A percentile compares a stretch with the other conserved stretches of the same genome.
phyloP scores from a whole-genome alignment of 1,140 invertebrate genomes.

The Caenorhabditis remanei region DNA sequence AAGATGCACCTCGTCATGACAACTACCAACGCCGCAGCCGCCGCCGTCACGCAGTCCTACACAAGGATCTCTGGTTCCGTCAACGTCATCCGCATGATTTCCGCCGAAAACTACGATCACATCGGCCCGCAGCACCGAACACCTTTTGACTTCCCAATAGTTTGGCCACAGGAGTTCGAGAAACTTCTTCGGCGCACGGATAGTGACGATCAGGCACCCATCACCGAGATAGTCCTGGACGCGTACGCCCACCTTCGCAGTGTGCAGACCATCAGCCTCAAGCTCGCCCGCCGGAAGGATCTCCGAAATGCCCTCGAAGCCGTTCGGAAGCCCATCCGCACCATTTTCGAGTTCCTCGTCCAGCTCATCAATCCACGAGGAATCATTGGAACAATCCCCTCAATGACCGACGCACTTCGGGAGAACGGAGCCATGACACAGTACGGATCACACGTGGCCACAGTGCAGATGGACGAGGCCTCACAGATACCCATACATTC shows the following conservation, averaged over 20 bases:
- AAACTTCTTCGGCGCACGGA: neutral
- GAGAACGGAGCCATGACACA: neutral
- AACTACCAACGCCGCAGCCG: too few species aligned
- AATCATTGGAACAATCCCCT: neutral
- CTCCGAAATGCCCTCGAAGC: too few species aligned
- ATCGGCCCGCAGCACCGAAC: neutral
- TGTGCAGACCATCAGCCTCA: too few species aligned
- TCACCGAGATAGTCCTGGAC: too few species aligned
- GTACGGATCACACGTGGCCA: neutral
- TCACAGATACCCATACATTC: neutral
- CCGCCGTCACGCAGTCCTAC: too few species aligned
- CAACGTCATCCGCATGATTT: too few species aligned
- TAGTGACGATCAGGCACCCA: neutral
- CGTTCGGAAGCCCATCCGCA: too few species aligned
- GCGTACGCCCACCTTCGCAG: too few species aligned
- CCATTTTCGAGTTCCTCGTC: too few species aligned
- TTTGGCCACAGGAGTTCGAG: neutral
- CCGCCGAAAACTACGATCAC: neutral
- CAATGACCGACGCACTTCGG: neutral
- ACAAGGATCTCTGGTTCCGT: too few species aligned
- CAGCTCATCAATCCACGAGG: neutral
- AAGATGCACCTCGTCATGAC: too few species aligned
- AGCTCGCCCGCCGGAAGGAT: too few species aligned
- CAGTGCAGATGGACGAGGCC: neutral
- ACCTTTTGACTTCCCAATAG: neutral